Percentiles rank a stretch among this genome's conserved stretches.
phyloP scores from a whole-genome alignment of 1,140 invertebrate species.

The Sarcophaga peregrina region DNA sequence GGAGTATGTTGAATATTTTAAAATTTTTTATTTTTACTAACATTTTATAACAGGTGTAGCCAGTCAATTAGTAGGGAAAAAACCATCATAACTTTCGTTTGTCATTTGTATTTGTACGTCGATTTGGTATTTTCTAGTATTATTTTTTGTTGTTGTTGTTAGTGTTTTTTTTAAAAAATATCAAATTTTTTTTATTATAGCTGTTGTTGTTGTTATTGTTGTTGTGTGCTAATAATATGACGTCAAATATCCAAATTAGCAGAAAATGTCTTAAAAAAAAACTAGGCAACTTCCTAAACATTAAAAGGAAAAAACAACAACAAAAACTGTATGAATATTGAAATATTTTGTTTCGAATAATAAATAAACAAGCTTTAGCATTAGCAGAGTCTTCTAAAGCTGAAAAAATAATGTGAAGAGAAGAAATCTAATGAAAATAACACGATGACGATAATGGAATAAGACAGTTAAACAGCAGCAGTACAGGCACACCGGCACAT shows the following conservation, averaged over 20 bases:
- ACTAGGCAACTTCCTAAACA: slow-evolving; percentile 29
- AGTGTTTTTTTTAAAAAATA: background rate
- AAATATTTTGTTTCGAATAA: background rate
- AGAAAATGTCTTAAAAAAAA: background rate
- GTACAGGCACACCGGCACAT: too few relatives aligned
- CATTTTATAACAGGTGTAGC: background rate
- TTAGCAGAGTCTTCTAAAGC: too few relatives aligned
- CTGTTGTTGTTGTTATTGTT: background rate
- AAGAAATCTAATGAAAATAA: background rate
- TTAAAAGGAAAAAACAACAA: background rate
- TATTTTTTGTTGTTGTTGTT: background rate
- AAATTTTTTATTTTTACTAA: background rate
- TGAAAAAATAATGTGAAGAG: too few relatives aligned
- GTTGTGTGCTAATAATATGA: slow-evolving; percentile 23
- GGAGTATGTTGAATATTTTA: too few relatives aligned
- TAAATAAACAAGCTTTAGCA: too few relatives aligned
- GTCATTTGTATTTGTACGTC: too few relatives aligned
- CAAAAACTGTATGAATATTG: slow-evolving; percentile 13
- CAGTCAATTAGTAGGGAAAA: too few relatives aligned
- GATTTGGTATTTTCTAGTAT: too few relatives aligned
- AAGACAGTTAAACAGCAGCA: too few relatives aligned
- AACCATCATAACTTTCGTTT: too few relatives aligned
- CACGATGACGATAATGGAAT: background rate
- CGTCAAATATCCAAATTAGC: slow-evolving; percentile 34
- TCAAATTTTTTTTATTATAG: background rate